These are phyloP conservation scores for Rhodeus uyekii DNA, from an alignment of 2,797 vertebrate species.

Conservation along the genomic window DNA sequence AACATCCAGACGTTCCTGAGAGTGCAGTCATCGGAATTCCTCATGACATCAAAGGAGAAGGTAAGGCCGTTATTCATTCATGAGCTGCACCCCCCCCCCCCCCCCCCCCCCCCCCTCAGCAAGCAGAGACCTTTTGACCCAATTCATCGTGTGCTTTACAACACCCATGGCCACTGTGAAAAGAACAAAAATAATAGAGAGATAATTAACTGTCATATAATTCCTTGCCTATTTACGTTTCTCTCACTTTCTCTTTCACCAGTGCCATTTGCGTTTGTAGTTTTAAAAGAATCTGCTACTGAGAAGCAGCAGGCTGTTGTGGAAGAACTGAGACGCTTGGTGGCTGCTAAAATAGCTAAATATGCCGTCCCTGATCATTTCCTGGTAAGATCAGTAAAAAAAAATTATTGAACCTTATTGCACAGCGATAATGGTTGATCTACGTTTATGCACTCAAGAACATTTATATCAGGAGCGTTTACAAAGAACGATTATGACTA, in stretches of 20 bases:
- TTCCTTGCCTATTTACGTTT: background rate
- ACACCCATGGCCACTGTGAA: background rate
- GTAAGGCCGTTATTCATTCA: slow-evolving; percentile 67
- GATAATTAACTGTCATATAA: background rate
- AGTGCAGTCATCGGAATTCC: slow-evolving; percentile 89
- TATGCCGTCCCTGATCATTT: slow-evolving; percentile 92
- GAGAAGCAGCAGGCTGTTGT: slow-evolving; percentile 65
- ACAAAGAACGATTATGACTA: background rate
- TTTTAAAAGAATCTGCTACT: slow-evolving; percentile 80
- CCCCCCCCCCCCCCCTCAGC: background rate
- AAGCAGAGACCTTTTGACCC: slow-evolving; percentile 14
- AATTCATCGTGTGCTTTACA: background rate
- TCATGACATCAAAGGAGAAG: slow-evolving; percentile 93
- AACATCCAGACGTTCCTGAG: slow-evolving; percentile 87
- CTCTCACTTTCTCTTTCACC: slow-evolving; percentile 46
- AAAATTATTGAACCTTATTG: background rate
- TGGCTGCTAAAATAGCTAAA: slow-evolving; percentile 91
- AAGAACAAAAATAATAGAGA: background rate
- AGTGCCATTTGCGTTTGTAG: slow-evolving; percentile 91
- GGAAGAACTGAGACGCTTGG: slow-evolving; percentile 78
- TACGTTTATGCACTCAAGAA: background rate
- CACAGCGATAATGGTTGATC: background rate
- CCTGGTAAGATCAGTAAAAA: slow-evolving; percentile 77
- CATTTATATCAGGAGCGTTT: background rate
- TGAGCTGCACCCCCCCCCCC: background rate